phyloP scores from a whole-genome alignment of 2,113 vertebrate species.

The Lipophrys pholis region DNA sequence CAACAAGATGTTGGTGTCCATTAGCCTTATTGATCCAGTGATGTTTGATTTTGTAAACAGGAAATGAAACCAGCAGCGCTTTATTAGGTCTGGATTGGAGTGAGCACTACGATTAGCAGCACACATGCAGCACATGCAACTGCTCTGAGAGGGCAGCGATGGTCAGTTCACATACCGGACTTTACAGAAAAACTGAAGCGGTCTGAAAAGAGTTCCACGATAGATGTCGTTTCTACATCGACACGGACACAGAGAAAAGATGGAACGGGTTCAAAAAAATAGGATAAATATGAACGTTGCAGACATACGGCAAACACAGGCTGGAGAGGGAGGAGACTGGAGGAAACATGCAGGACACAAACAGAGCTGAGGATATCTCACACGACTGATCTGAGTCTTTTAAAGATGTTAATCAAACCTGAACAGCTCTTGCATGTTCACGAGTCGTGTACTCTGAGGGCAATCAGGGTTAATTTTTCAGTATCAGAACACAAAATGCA shows the following conservation, averaged over 20 bases:
- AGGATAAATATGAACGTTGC: slow-evolving; percentile 45
- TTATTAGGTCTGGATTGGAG: slow-evolving; percentile 41
- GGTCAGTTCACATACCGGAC: slow-evolving; percentile 85
- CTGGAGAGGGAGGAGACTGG: slow-evolving; percentile 26
- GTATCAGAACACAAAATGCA: slow-evolving; percentile 32
- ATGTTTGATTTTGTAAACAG: slow-evolving; percentile 35
- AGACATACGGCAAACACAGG: slow-evolving; percentile 53
- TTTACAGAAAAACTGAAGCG: slow-evolving; percentile 85
- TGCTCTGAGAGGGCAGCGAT: slow-evolving; percentile 53
- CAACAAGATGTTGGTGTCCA: slow-evolving; percentile 6
- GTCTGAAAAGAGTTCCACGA: slow-evolving; percentile 86
- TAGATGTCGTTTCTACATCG: slow-evolving; percentile 82
- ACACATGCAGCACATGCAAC: slow-evolving; percentile 77
- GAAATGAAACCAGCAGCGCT: slow-evolving; percentile 20
- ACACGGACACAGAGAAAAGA: slow-evolving; percentile 81
- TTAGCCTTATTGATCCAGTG: slow-evolving; percentile 24
- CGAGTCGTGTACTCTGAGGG: slow-evolving; percentile 14
- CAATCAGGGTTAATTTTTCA: slow-evolving; percentile 38
- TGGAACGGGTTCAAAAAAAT: slow-evolving; percentile 65
- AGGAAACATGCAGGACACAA: slow-evolving; percentile 66
- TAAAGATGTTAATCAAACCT: slow-evolving; percentile 63
- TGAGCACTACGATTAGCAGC: slow-evolving; percentile 58
- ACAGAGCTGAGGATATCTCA: slow-evolving; percentile 61
- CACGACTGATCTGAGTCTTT: slow-evolving; percentile 34
- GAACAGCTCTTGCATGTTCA: slow-evolving; percentile 34